A percentile compares a stretch with the other conserved stretches of the same genome.
These are phyloP conservation scores for Drosophila ananassae DNA, from an alignment of 1,140 invertebrate genomes.

Conservation along the genomic window DNA sequence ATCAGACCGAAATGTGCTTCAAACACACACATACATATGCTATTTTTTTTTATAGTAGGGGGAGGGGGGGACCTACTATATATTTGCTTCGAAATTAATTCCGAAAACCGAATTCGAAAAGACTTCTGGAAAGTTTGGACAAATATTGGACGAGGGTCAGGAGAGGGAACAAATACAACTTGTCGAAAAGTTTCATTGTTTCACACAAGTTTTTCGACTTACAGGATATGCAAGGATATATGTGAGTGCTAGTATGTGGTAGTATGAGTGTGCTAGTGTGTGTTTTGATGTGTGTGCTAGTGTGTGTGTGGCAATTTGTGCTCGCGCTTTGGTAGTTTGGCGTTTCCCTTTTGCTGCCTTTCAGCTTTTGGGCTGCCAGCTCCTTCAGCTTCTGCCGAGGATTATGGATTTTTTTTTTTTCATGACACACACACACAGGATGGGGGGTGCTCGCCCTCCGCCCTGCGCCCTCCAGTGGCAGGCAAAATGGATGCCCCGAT, in stretches of 20 bases:
- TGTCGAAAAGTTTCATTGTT: conserved; percentile 76
- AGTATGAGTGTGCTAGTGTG: conserved; percentile 1
- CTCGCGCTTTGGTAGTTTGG: conserved; percentile 76
- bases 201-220: conserved; percentile 66
- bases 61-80: conserved; percentile 12
- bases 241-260: neutral
- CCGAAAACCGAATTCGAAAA: conserved; percentile 17
- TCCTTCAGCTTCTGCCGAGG: conserved; percentile 58
- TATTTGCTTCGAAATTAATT: conserved; percentile 56
- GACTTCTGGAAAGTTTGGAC: conserved; percentile 62
- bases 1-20: conserved; percentile 53
- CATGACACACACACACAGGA: conserved; percentile 33
- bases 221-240: conserved; percentile 23
- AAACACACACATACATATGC: conserved; percentile 20
- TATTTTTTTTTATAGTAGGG: conserved; percentile 4
- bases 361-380: conserved; percentile 2
- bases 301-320: conserved; percentile 51
- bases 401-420: conserved; percentile 81
- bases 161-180: conserved; percentile 46
- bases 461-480: neutral
- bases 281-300: neutral
- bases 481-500: conserved; percentile 43
- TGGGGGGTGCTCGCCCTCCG: no score
- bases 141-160: conserved; percentile 67
- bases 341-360: conserved; percentile 68